Conservation (phyloP, 2,888 invertebrate species). For the Zhengitettix transpicula region DNA sequence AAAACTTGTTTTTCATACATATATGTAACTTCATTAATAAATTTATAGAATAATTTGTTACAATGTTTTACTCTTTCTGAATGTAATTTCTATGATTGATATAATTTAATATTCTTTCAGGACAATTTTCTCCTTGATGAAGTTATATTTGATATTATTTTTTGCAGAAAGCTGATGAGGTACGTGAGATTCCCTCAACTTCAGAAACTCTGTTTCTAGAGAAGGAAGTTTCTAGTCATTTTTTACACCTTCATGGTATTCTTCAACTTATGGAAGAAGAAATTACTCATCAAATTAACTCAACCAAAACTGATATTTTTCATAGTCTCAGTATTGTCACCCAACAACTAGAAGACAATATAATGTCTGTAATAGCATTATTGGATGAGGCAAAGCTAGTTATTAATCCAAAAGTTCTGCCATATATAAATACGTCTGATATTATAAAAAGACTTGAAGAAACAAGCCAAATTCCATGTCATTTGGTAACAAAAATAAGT, state of each 20-base stretch:
- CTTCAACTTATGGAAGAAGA: neutral
- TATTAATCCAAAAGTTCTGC: neutral
- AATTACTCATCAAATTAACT: neutral
- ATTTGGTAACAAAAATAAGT: neutral
- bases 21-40: no score
- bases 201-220: neutral
- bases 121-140: no score
- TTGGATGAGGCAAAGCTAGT: neutral
- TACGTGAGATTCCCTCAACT: neutral
- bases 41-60: no score
- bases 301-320: neutral
- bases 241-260: neutral
- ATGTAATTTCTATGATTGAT: no score
- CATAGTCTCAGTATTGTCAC: neutral
- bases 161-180: neutral
- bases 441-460: neutral
- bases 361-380: neutral
- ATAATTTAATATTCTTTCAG: no score
- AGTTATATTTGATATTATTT: neutral
- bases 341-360: neutral
- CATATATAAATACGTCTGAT: neutral
- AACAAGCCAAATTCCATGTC: neutral
- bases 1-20: no score
- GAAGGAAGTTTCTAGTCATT: neutral
- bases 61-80: no score